Conservation (phyloP, 2,113 vertebrate genomes). For the Cololabis saira region DNA sequence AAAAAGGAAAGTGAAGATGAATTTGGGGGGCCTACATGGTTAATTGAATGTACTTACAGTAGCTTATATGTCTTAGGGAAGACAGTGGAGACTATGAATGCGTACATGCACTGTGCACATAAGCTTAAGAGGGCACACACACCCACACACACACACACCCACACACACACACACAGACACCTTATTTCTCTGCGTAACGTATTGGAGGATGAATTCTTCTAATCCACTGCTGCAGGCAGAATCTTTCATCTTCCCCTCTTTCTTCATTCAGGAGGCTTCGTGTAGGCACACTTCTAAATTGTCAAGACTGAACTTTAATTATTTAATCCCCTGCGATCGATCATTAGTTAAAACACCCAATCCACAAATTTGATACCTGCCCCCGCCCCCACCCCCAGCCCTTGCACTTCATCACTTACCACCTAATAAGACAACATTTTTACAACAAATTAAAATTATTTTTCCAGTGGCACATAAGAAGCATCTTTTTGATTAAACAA, state of each 20-base stretch:
- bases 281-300: slow-evolving; percentile 71
- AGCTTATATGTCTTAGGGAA: slow-evolving; percentile 45
- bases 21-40: slow-evolving; percentile 38
- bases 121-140: slow-evolving; percentile 24
- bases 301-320: slow-evolving; percentile 73
- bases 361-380: slow-evolving; percentile 10
- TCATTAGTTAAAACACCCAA: slow-evolving; percentile 70
- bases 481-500: slow-evolving; percentile 75
- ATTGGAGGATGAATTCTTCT: slow-evolving; percentile 61
- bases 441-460: slow-evolving; percentile 46
- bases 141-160: slow-evolving; percentile 4
- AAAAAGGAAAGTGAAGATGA: slow-evolving; percentile 49
- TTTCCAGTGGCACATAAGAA: slow-evolving; percentile 45
- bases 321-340: slow-evolving; percentile 74
- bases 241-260: slow-evolving; percentile 69
- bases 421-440: slow-evolving; percentile 51
- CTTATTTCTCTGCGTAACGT: slow-evolving; percentile 37
- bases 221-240: slow-evolving; percentile 59
- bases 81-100: slow-evolving; percentile 16
- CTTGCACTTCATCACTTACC: slow-evolving; percentile 28
- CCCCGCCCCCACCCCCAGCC: slow-evolving; percentile 3
- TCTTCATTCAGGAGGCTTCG: slow-evolving; percentile 51
- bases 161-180: slow-evolving; percentile 2
- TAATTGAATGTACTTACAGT: slow-evolving; percentile 31
- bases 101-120: slow-evolving; percentile 11